These are phyloP conservation scores for Metalampra italica DNA, from an alignment of 2,888 invertebrate genomes.

Conservation along the genomic window DNA sequence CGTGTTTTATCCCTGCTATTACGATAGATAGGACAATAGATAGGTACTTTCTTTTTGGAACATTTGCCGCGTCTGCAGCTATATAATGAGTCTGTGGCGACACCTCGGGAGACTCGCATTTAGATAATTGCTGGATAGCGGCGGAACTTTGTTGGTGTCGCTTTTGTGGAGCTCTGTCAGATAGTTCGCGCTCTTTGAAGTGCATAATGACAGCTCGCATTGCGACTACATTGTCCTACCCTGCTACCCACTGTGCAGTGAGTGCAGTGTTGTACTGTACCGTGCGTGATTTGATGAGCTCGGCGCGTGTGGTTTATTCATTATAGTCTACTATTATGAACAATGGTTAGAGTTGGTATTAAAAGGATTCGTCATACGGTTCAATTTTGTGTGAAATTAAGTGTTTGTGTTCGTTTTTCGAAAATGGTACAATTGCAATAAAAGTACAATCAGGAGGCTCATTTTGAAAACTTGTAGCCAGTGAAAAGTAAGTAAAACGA, in stretches of 20 bases:
- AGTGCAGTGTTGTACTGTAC: no score
- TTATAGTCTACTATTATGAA: not conserved
- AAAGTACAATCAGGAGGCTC: no score
- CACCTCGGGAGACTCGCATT: conserved; percentile 56
- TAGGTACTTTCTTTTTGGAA: no score
- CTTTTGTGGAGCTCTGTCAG: conserved; percentile 40
- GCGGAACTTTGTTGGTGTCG: conserved; percentile 51
- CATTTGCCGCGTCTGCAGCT: conserved; percentile 10
- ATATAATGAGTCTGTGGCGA: conserved; percentile 26
- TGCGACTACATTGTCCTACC: conserved; percentile 49
- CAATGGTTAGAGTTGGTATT: no score
- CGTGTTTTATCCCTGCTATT: no score
- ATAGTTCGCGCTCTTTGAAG: conserved; percentile 54
- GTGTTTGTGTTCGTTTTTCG: no score
- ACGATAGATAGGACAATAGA: no score
- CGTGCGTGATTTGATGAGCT: not conserved
- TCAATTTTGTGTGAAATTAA: no score
- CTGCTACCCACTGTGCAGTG: conserved; percentile 11
- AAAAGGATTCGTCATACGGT: no score
- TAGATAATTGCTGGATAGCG: conserved; percentile 70
- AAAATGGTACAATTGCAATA: no score
- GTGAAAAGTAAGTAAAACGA: no score
- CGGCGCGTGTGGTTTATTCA: not conserved
- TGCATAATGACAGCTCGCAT: conserved; percentile 51
- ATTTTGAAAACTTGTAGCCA: no score